Conservation (phyloP, 2,888 invertebrate species). For the Resseliella maxima region DNA sequence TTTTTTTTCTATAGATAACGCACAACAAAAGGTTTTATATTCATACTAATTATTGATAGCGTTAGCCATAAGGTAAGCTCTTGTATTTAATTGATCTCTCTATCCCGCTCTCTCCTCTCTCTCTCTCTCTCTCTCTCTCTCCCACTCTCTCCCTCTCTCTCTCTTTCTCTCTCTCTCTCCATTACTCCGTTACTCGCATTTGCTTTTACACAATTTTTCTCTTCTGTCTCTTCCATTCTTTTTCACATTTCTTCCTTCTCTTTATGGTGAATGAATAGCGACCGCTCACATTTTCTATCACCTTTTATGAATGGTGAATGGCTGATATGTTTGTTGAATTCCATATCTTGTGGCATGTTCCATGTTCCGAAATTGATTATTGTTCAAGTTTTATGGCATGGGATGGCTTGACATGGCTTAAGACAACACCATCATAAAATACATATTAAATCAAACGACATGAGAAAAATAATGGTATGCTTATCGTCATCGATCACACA, state of each 20-base stretch:
- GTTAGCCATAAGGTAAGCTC: too few species aligned
- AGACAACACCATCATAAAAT: not conserved
- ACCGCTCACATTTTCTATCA: not conserved
- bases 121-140: too few species aligned
- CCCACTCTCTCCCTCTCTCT: too few species aligned
- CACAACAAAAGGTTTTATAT: too few species aligned
- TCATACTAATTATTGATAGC: too few species aligned
- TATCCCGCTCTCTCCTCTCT: too few species aligned
- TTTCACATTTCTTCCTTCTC: not conserved
- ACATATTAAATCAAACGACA: constrained; percentile 1
- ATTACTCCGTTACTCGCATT: too few species aligned
- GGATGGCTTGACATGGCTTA: not conserved
- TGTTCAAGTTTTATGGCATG: too few species aligned
- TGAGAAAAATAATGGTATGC: not conserved
- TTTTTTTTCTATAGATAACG: not conserved
- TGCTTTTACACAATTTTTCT: too few species aligned
- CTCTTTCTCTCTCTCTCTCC: too few species aligned
- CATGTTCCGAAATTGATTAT: not conserved
- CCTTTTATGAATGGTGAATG: not conserved
- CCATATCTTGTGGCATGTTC: not conserved
- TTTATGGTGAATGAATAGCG: not conserved
- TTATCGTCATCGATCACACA: not conserved
- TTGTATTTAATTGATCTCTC: too few species aligned
- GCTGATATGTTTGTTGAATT: not conserved
- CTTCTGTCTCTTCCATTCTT: not conserved